Evolutionary conservation across 2,888 invertebrate genomes (phyloP), one percentile per base, ranked within the genome.

Genomic region (Heliconius aoede): DNA sequence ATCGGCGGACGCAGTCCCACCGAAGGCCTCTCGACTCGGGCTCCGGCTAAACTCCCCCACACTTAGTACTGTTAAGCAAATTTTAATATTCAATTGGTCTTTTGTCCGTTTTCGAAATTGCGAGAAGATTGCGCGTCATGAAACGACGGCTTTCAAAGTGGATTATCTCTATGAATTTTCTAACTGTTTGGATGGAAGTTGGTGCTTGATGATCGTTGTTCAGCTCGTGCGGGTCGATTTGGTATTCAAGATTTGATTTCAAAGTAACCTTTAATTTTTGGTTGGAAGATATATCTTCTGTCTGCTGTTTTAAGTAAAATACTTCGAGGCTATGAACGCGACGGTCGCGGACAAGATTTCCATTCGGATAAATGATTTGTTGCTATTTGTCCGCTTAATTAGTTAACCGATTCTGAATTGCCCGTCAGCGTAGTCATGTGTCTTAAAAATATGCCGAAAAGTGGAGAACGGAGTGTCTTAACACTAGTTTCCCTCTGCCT

Each of bases 71-170:
- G 90, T 88, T 92, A 91, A 93, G 93, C 93, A 91, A 92, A 93
- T 93, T 93, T 92, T 93, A 93, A 93, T 93, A 91, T 93, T 92
- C 92, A 91, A 92, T 93, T 92, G 91, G 87, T 89, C 90, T 90
- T 90, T 91, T 89, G 84, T 82, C 82, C 80, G 75, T 81, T 82
- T 78, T 72, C 80, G n/a, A 81, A 81, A 83, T 84, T 83, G 83
- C 82, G 81, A 77, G 78, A 79, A 78, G 81, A 81, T 83, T 82
- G 81, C 80, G 81, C 77, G 77, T 81, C 81, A 79, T 80, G 80
- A 79, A 80, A 81, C 81, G 79, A 73, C 68, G 55, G 76, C n/a
- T 36, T 62, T 72, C 68, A 60, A 72, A 77, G 72, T 73, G 68
- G 76, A 78, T 74, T 78, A 58, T 76, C 46, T 76, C 68, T 73